Evolutionary conservation across 2,888 invertebrate species (phyloP).

Genomic region (Eupeodes latifasciatus): DNA sequence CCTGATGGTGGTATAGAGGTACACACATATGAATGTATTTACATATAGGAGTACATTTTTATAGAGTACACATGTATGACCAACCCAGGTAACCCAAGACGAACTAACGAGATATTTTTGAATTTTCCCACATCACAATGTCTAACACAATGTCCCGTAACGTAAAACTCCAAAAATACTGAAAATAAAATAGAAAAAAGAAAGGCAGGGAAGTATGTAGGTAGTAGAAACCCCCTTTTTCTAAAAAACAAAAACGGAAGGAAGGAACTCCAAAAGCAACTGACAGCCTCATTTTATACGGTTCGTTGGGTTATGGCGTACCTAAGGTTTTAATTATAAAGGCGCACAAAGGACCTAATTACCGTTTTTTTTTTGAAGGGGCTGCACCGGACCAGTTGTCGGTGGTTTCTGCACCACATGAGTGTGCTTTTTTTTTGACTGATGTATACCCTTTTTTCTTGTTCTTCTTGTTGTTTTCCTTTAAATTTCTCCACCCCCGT

Average conservation of each 20-base stretch:
- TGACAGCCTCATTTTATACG: slow-evolving; percentile 75
- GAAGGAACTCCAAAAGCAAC: slow-evolving; percentile 71
- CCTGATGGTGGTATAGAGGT: not conserved
- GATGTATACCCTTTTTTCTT: slow-evolving; percentile 6
- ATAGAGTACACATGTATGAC: slow-evolving; percentile 3
- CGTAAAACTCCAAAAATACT: slow-evolving; percentile 28
- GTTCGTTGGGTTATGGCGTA: slow-evolving; percentile 73
- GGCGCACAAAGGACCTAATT: slow-evolving; percentile 76
- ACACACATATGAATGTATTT: not conserved
- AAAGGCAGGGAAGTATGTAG: not conserved
- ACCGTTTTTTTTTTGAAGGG: slow-evolving; percentile 74
- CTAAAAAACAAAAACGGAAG: slow-evolving; percentile 59
- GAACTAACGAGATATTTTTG: slow-evolving; percentile 60
- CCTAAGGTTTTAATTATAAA: slow-evolving; percentile 76
- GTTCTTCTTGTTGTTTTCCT: slow-evolving; percentile 59
- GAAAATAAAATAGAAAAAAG: slow-evolving; percentile 5
- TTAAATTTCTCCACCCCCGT: slow-evolving; percentile 60
- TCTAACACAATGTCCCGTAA: slow-evolving; percentile 56
- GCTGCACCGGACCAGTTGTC: slow-evolving; percentile 72
- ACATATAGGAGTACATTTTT: too few relatives aligned
- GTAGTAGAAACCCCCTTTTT: slow-evolving; percentile 7
- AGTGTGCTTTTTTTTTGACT: slow-evolving; percentile 46
- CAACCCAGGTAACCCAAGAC: slow-evolving; percentile 63
- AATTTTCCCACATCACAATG: slow-evolving; percentile 59
- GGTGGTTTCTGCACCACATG: slow-evolving; percentile 72